Conservation (phyloP, 2,888 invertebrate species). For the Cryptocheilus praepositus region DNA sequence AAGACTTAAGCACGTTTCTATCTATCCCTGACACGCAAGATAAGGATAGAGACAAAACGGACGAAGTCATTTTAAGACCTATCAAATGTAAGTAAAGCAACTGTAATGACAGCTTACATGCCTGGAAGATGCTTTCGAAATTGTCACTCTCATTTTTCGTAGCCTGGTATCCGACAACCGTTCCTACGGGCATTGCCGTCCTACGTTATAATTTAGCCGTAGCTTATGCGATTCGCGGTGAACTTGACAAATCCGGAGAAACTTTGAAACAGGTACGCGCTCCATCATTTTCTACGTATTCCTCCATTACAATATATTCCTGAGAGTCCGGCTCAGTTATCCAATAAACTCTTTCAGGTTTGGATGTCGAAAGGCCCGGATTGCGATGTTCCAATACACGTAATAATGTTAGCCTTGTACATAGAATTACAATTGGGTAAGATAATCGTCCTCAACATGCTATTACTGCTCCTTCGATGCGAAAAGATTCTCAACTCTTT, state of each 20-base stretch:
- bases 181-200: conserved; percentile 82
- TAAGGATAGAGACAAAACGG: conserved; percentile 75
- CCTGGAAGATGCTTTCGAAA: neutral
- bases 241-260: conserved; percentile 81
- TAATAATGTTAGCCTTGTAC: conserved; percentile 81
- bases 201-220: conserved; percentile 88
- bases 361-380: conserved; percentile 77
- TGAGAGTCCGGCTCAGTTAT: conserved; percentile 11
- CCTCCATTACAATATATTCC: neutral
- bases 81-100: conserved; percentile 55
- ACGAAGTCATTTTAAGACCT: conserved; percentile 66
- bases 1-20: conserved; percentile 76
- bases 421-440: conserved; percentile 81
- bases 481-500: neutral
- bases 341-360: conserved; percentile 67
- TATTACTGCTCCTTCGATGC: neutral
- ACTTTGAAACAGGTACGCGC: conserved; percentile 72
- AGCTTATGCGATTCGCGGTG: conserved; percentile 84
- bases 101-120: conserved; percentile 1
- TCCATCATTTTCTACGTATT: neutral
- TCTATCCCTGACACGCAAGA: conserved; percentile 62
- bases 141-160: conserved; percentile 16
- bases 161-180: conserved; percentile 81
- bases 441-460: conserved; percentile 1
- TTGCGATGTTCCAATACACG: conserved; percentile 79